A percentile compares a stretch with the other conserved stretches of the same genome.
phyloP scores from a whole-genome alignment of 2,113 vertebrate species.

The Meriones unguiculatus region DNA sequence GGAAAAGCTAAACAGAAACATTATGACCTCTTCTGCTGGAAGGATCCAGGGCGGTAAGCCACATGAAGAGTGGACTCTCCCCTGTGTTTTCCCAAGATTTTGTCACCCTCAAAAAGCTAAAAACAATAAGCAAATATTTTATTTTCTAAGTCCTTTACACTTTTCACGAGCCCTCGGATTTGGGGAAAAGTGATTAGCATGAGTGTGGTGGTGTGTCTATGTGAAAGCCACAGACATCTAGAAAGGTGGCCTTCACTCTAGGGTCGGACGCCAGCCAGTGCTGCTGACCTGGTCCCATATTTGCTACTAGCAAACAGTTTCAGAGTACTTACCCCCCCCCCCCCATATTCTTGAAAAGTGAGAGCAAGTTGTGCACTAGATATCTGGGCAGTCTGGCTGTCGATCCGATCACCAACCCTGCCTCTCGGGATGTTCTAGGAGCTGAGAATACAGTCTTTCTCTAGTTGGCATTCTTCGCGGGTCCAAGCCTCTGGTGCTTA shows the following conservation, averaged over 20 bases:
- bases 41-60: neutral
- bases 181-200: neutral
- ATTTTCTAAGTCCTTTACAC: neutral
- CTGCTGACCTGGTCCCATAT: neutral
- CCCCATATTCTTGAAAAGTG: neutral
- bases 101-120: neutral
- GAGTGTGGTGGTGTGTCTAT: neutral
- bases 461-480: conserved; percentile 70
- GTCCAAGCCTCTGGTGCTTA: conserved; percentile 62
- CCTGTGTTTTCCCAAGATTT: neutral
- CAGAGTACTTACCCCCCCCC: too few relatives aligned
- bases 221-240: neutral
- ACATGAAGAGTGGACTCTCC: neutral
- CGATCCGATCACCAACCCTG: neutral
- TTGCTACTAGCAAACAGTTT: neutral
- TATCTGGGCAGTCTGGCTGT: neutral
- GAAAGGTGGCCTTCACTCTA: neutral
- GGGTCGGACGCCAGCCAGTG: neutral
- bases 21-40: neutral
- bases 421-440: conserved; percentile 62
- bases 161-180: conserved; percentile 28
- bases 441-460: conserved; percentile 60
- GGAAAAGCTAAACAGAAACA: conserved; percentile 63
- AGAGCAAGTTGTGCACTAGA: neutral
- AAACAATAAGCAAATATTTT: neutral